Evolutionary conservation across 2,113 vertebrate genomes (phyloP).

Genomic region (Lepisosteus oculatus): DNA sequence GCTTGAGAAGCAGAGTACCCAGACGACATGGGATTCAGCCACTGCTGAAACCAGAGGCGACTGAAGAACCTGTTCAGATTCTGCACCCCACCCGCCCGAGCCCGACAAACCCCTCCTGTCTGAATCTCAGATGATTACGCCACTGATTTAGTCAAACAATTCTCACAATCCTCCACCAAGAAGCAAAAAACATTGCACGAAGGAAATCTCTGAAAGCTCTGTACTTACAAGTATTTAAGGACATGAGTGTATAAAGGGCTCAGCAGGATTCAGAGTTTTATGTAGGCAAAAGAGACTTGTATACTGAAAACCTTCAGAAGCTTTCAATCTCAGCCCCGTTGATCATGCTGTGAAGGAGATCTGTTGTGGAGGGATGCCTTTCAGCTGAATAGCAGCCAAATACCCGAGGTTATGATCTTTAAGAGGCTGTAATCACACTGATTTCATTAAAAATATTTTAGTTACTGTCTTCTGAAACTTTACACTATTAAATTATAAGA

Average conservation of each 20-base stretch:
- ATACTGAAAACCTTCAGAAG: background rate
- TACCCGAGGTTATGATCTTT: too few species aligned
- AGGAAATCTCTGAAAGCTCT: conserved; percentile 24
- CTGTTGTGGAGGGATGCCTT: too few species aligned
- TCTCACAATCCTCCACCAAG: conserved; percentile 17
- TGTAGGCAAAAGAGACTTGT: conserved; percentile 12
- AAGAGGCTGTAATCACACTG: too few species aligned
- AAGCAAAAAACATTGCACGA: conserved; percentile 12
- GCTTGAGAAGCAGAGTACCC: conserved; percentile 13
- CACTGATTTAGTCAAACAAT: conserved; percentile 12
- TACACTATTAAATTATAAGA: too few species aligned
- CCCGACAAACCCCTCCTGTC: conserved; percentile 13
- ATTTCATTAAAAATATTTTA: too few species aligned
- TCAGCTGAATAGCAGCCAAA: too few species aligned
- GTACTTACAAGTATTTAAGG: conserved; percentile 30
- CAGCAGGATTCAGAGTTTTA: conserved; percentile 3
- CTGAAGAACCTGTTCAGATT: conserved; percentile 21
- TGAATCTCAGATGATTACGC: conserved; percentile 9
- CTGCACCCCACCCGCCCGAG: background rate
- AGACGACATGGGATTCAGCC: conserved; percentile 25
- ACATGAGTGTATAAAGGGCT: conserved; percentile 13
- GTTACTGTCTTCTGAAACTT: too few species aligned
- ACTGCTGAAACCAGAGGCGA: conserved; percentile 19
- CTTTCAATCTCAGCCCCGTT: too few species aligned
- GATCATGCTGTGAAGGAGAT: too few species aligned